phyloP scores from a whole-genome alignment of 2,113 vertebrate species.

The Macaca fascicularis region DNA sequence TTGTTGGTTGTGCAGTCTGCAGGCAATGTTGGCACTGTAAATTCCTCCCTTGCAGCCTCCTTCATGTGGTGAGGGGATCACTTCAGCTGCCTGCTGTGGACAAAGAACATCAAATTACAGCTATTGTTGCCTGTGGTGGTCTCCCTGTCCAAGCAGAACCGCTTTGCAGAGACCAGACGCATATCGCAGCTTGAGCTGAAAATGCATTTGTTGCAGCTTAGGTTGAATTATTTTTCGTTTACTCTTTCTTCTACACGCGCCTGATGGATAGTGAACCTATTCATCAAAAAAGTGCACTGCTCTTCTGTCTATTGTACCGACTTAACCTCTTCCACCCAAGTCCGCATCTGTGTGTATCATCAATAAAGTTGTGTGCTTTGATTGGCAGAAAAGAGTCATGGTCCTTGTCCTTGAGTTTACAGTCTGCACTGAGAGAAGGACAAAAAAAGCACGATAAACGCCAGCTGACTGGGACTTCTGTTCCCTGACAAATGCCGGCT shows the following conservation, averaged over 20 bases:
- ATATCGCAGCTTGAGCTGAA: not conserved
- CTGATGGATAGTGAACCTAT: not conserved
- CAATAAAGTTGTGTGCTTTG: slow-evolving; percentile 73
- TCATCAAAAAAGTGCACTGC: not conserved
- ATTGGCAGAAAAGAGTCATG: not conserved
- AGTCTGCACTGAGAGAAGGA: not conserved
- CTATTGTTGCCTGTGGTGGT: not conserved
- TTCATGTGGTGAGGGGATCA: not conserved
- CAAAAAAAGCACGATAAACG: not conserved
- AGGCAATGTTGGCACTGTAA: slow-evolving; percentile 4
- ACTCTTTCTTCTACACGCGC: not conserved
- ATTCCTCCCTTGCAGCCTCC: slow-evolving; percentile 7
- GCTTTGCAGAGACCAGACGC: not conserved
- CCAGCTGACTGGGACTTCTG: not conserved
- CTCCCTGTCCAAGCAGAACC: not conserved
- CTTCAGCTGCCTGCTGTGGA: not conserved
- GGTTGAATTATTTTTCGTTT: not conserved
- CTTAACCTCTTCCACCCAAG: not conserved
- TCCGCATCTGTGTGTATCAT: slow-evolving; percentile 28
- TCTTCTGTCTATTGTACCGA: not conserved
- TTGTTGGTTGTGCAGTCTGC: slow-evolving; percentile 28
- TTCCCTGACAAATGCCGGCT: not conserved
- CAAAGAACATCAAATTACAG: not conserved
- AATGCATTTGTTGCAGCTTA: not conserved
- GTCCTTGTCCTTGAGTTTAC: slow-evolving; percentile 16